Evolutionary conservation across 2,888 invertebrate genomes (phyloP).

Genomic region (Ochropacha duplaris): DNA sequence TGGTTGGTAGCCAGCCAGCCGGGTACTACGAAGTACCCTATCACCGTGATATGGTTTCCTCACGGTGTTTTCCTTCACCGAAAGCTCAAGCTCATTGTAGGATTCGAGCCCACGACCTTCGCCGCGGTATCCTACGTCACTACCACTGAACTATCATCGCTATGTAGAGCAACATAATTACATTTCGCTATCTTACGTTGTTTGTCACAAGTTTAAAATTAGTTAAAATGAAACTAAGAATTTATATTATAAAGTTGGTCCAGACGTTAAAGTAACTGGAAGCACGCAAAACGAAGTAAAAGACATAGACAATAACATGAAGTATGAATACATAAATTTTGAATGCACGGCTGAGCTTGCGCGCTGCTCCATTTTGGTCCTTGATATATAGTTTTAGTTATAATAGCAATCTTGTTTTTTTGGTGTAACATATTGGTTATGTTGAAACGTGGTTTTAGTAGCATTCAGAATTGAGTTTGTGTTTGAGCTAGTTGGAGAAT

Average conservation of each 20-base stretch:
- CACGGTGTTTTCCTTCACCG: no score
- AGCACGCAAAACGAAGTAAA: neutral
- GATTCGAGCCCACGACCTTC: no score
- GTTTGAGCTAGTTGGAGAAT: no score
- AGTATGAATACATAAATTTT: conserved; percentile 30
- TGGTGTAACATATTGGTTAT: no score
- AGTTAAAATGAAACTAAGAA: neutral
- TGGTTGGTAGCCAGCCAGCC: no score
- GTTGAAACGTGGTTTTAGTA: neutral
- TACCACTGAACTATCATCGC: neutral
- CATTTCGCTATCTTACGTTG: neutral
- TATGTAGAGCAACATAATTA: neutral
- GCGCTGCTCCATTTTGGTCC: conserved; percentile 24
- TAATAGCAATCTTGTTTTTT: neutral
- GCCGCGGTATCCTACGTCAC: no score
- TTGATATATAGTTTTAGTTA: conserved; percentile 23
- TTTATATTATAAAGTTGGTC: neutral
- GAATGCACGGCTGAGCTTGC: conserved; percentile 31
- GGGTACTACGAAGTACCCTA: no score
- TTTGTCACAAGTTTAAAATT: neutral
- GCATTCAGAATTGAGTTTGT: no score
- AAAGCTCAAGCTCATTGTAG: no score
- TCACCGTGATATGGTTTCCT: no score
- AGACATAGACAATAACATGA: neutral
- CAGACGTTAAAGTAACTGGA: neutral